A percentile compares a stretch with the other conserved stretches of the same genome.
phyloP scores from a whole-genome alignment of 2,888 invertebrate genomes.

The Protonemura montana region DNA sequence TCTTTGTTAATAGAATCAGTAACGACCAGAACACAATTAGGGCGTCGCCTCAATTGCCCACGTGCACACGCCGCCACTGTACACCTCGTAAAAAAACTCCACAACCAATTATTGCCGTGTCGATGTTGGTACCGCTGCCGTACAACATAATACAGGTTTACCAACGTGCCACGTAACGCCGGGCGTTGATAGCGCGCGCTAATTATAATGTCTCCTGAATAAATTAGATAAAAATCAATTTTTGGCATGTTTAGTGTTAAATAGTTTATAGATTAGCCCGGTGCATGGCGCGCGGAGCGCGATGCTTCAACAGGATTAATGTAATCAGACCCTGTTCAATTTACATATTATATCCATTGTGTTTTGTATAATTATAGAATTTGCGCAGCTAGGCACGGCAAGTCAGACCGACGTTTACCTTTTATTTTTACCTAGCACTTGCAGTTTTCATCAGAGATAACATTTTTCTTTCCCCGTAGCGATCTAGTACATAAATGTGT shows the following conservation, averaged over 20 bases:
- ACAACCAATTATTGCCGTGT: background rate
- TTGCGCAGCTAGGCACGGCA: background rate
- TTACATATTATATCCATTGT: background rate
- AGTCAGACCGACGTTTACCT: background rate
- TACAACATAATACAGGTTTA: background rate
- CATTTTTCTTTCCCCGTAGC: background rate
- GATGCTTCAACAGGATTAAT: background rate
- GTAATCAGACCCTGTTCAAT: background rate
- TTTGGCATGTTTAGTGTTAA: constrained; percentile 12
- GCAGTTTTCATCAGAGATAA: background rate
- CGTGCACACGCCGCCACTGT: background rate
- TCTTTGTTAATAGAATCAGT: too few species aligned
- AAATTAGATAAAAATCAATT: constrained; percentile 7
- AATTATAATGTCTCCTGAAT: constrained; percentile 3
- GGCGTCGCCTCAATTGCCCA: background rate
- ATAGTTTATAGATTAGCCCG: background rate
- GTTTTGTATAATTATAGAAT: background rate
- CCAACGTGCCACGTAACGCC: background rate
- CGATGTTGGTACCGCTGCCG: background rate
- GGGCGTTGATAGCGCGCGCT: background rate
- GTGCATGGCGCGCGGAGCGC: background rate
- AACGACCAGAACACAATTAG: too few species aligned
- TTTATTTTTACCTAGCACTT: background rate
- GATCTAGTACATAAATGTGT: background rate
- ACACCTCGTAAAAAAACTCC: background rate